Evolutionary conservation across 2,797 vertebrate species (phyloP), one percentile per base, ranked within the genome.

Genomic region (Pagetopsis macropterus): DNA sequence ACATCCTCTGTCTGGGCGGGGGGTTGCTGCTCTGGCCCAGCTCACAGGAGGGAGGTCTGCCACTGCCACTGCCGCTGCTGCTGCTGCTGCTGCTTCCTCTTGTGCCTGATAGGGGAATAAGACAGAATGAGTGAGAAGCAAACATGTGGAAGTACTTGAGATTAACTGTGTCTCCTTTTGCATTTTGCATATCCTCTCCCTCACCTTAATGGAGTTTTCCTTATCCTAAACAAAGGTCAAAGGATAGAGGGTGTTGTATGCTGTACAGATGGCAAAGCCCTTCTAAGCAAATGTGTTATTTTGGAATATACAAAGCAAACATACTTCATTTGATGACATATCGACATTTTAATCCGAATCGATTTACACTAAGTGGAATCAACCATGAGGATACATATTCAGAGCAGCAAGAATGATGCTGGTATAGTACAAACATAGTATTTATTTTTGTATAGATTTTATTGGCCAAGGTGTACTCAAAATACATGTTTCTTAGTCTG

Each of bases 1-100:
- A 70, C 17, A 87, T 54, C 56, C 80, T 88, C 56, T 74, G 86
- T 63, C 71, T 82, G 56, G 69, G 63, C 14, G 59, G 69, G 3
- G 58, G 76, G 73, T 58, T 37, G 70, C n/a, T 41, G 3, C 51
- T 31, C 40, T 8, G 76, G 52, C 55, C 65, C 60, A 21, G 60
- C 60, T 84, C 80, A 50, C 45, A 50, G 55, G 79, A 83, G 21
- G 76, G 76, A 48, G 19, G 67, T 78, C 67, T 71, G 60, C 72
- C 73, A 56, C 64, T 43, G 75, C 54, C 59, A 15, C 72, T 70
- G 57, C 62, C 55, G 71, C 74, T 57, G 51, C 80, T 75, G 61
- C 63, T 60, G 49, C 40, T 23, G 71, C 72, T 57, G 51, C 80
- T 75, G 62, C 78, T 78, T 11, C 76, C 82, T 13, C 43, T 77